Conservation (phyloP, 2,797 vertebrate genomes). For the Galago senegalensis region DNA sequence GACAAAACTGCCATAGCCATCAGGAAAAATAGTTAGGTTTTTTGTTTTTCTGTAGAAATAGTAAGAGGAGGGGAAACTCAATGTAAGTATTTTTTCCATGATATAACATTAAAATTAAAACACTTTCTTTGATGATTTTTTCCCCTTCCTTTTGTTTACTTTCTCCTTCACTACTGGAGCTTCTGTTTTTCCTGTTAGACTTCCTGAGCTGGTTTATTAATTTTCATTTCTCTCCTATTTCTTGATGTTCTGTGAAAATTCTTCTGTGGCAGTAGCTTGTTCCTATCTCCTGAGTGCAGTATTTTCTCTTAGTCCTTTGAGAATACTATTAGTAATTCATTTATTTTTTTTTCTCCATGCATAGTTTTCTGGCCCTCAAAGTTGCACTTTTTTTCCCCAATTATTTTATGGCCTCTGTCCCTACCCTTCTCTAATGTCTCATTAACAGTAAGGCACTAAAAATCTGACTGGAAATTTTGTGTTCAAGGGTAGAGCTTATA, state of each 20-base stretch:
- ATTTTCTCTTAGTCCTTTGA: neutral
- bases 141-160: neutral
- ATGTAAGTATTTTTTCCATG: neutral
- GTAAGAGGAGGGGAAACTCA: neutral
- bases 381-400: neutral
- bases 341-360: neutral
- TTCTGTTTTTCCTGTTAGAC: neutral
- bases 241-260: neutral
- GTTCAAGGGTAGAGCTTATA: neutral
- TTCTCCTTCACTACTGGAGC: neutral
- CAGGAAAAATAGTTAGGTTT: neutral
- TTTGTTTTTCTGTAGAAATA: neutral
- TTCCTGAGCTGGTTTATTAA: neutral
- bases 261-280: neutral
- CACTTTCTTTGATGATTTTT: neutral
- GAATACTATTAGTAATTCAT: neutral
- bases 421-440: neutral
- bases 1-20: neutral
- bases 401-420: slow-evolving; percentile 38
- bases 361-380: neutral
- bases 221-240: neutral
- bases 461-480: neutral
- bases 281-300: neutral
- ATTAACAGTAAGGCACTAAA: neutral
- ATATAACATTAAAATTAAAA: slow-evolving; percentile 29